Evolutionary conservation across 2,797 vertebrate genomes (phyloP).

Genomic region (Chelon labrosus): DNA sequence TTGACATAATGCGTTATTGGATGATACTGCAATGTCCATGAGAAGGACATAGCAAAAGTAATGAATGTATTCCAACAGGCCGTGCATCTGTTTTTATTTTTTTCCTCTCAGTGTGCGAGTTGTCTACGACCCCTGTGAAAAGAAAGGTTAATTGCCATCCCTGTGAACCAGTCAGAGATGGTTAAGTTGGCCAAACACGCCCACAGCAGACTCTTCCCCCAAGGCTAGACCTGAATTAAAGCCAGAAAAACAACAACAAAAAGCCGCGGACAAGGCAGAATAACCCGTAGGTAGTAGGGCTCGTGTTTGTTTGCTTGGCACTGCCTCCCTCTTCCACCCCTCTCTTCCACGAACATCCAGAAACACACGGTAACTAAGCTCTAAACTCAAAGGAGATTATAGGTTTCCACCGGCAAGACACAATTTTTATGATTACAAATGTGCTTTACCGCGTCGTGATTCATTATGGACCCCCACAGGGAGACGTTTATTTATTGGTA

Average conservation of each 20-base stretch:
- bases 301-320: neutral
- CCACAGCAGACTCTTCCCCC: slow-evolving; percentile 39
- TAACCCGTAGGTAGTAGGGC: neutral
- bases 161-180: slow-evolving; percentile 56
- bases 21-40: slow-evolving; percentile 22
- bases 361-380: neutral
- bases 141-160: slow-evolving; percentile 70
- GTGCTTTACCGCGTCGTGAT: neutral
- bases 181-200: slow-evolving; percentile 65
- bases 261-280: slow-evolving; percentile 10
- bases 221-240: slow-evolving; percentile 49
- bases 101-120: slow-evolving; percentile 3
- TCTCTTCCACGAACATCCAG: neutral
- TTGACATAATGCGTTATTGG: slow-evolving; percentile 46
- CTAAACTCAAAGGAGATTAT: neutral
- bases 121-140: slow-evolving; percentile 33
- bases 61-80: slow-evolving; percentile 43
- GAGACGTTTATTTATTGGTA: neutral
- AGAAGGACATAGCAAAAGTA: slow-evolving; percentile 23
- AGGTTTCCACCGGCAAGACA: neutral
- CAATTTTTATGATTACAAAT: neutral
- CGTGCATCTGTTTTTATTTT: neutral
- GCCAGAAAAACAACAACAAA: slow-evolving; percentile 44
- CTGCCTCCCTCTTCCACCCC: neutral
- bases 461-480: neutral